Base-by-base conservation (phyloP, 2,113 vertebrate species). In the Siniperca chuatsi region DNA sequence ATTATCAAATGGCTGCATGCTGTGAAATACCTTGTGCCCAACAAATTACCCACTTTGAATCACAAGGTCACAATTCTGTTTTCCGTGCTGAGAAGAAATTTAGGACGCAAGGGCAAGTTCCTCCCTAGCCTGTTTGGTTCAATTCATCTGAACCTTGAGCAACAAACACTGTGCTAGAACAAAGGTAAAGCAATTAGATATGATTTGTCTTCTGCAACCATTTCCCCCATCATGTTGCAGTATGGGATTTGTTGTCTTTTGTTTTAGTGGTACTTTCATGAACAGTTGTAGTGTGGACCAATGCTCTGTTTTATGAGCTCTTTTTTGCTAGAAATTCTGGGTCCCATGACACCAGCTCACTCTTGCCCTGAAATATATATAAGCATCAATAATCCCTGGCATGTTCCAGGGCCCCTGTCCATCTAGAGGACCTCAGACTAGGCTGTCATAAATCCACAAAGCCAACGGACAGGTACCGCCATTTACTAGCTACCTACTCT, bases 341-440 rank as follows among this genome's bases (percentile, higher is more conserved):
- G 0, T 23, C 1, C 4, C 6, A n/a, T 67, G n/a, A 50, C 55
- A 78, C 33, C 5, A 66, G 18, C n/a, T 73, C 37, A n/a, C 25
- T 57, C 46, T 72, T 72, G 64, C 20, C 52, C 42, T 76, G 25
- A 76, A 83, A 76, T 68, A 72, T 68, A 77, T 66, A 70, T 61
- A 70, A 67, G 21, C n/a, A 67, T 35, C 0, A 33, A 72, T 76
- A 76, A 85, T 66, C 7, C n/a, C 65, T 40, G 70, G 35, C 13
- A 73, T 64, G 23, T 58, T 78, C 12, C 25, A 60, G 21, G 33
- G 13, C 55, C 12, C n/a, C 68, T n/a, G 62, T 82, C 58, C 11
- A 62, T 52, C 29, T 4, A 54, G 35, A 75, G 40, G 33, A 67
- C 66, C 57, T 58, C 4, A 35, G 35, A 8, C 57, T 60, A 35